A percentile compares a stretch with the other conserved stretches of the same genome.
phyloP scores from a whole-genome alignment of 1,140 invertebrate species.

The Agraylea sexmaculata region DNA sequence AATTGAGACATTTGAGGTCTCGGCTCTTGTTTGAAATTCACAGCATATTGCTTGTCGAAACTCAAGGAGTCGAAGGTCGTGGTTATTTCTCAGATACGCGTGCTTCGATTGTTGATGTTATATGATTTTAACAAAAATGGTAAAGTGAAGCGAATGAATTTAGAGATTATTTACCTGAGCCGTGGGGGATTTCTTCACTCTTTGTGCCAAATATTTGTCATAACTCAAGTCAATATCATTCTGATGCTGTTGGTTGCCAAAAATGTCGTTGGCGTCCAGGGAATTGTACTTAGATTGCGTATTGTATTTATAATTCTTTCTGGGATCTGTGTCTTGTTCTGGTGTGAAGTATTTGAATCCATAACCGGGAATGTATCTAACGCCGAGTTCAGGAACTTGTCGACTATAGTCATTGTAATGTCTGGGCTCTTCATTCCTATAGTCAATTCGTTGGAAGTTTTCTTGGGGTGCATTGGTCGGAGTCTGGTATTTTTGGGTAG shows the following conservation, averaged over 20 bases:
- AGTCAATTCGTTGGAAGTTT: slow-evolving; percentile 3
- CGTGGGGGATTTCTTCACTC: slow-evolving; percentile 19
- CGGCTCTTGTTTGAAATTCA: too few relatives aligned
- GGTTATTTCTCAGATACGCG: too few relatives aligned
- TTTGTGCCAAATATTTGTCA: slow-evolving; percentile 14
- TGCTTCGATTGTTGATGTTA: too few relatives aligned
- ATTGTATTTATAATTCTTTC: slow-evolving; percentile 15
- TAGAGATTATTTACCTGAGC: slow-evolving; percentile 9
- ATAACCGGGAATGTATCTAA: slow-evolving; percentile 18
- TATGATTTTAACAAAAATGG: too few relatives aligned
- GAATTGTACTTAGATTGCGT: slow-evolving; percentile 15
- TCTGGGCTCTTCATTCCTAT: slow-evolving; percentile 3
- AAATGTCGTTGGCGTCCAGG: slow-evolving; percentile 17
- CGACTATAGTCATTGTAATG: slow-evolving; percentile 6
- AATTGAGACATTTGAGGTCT: too few relatives aligned
- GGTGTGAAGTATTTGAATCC: slow-evolving; percentile 19
- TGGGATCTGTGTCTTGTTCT: slow-evolving; percentile 17
- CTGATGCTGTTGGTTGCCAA: slow-evolving; percentile 10
- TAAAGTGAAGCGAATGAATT: too few relatives aligned
- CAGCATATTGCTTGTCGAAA: too few relatives aligned
- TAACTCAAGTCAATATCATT: slow-evolving; percentile 17
- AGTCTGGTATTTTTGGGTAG: slow-evolving; percentile 22
- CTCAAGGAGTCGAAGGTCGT: too few relatives aligned
- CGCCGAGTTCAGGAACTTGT: slow-evolving; percentile 14
- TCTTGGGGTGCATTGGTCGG: slow-evolving; percentile 25